These are phyloP conservation scores for Anabacerthia variegaticeps DNA, from an alignment of 2,797 vertebrate species.

Conservation along the genomic window DNA sequence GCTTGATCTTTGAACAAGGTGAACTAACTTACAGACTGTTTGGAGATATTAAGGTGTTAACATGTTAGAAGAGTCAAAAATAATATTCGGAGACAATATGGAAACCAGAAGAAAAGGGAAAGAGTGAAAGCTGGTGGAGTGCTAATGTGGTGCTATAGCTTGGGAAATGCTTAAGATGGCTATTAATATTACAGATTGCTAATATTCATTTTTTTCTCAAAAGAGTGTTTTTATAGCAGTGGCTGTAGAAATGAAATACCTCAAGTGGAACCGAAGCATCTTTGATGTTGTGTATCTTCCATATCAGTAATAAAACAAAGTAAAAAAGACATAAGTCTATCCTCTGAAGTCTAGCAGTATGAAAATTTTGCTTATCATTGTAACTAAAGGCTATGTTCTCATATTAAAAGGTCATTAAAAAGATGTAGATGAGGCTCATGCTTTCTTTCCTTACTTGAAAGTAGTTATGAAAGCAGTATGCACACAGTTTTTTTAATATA, in stretches of 20 bases:
- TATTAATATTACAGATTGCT: neutral
- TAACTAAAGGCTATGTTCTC: conserved; percentile 47
- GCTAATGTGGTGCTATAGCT: neutral
- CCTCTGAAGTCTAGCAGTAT: conserved; percentile 11
- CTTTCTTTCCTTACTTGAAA: conserved; percentile 37
- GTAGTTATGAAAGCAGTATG: conserved; percentile 49
- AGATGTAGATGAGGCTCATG: neutral
- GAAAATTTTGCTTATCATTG: conserved; percentile 10
- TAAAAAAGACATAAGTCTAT: neutral
- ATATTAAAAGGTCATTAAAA: conserved; percentile 60
- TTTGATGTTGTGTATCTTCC: neutral
- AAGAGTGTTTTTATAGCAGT: neutral
- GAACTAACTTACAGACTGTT: neutral
- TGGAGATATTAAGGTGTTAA: neutral
- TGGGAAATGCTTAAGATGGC: neutral
- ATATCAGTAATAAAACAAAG: neutral
- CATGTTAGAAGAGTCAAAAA: neutral
- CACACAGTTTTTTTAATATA: conserved; percentile 63
- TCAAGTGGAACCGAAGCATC: neutral
- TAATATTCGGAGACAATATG: neutral
- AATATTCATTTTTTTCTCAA: neutral
- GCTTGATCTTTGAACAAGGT: neutral
- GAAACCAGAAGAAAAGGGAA: neutral
- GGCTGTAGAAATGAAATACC: neutral
- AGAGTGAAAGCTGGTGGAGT: neutral